Percentiles rank a stretch among this genome's conserved stretches.
phyloP scores from a whole-genome alignment of 2,113 vertebrate genomes.

The Scomber colias region DNA sequence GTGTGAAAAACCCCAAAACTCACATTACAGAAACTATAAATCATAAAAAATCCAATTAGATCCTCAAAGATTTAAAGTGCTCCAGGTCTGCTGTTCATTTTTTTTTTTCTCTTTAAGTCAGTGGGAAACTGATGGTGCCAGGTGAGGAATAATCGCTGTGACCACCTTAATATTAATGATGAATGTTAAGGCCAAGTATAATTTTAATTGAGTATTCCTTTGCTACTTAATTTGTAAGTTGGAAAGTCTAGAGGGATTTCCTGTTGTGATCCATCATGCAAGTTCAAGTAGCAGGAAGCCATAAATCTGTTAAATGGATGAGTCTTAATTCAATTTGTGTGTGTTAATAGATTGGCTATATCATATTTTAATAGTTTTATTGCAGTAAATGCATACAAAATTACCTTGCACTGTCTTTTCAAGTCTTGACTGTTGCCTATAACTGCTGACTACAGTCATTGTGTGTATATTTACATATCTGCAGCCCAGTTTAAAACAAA shows the following conservation, averaged over 20 bases:
- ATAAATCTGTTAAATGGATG: slow-evolving; percentile 43
- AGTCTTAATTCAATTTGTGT: slow-evolving; percentile 18
- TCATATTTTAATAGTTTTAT: slow-evolving; percentile 5
- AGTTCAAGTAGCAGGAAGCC: not conserved
- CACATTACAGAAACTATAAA: not conserved
- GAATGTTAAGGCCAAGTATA: slow-evolving; percentile 49
- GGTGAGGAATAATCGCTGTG: slow-evolving; percentile 7
- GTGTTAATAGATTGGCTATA: not conserved
- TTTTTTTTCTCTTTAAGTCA: not conserved
- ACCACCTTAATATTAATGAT: slow-evolving; percentile 18
- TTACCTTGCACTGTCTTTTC: slow-evolving; percentile 24
- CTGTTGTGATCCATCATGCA: slow-evolving; percentile 21
- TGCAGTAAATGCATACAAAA: slow-evolving; percentile 4
- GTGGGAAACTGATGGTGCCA: not conserved
- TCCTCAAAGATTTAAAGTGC: not conserved
- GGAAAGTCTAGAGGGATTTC: slow-evolving; percentile 2
- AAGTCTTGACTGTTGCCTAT: not conserved
- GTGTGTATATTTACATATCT: not conserved
- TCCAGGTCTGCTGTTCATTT: not conserved
- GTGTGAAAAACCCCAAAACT: too few relatives aligned
- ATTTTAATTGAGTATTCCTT: slow-evolving; percentile 32
- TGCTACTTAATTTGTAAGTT: slow-evolving; percentile 32
- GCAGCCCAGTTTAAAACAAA: not conserved
- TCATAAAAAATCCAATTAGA: not conserved
- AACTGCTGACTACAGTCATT: not conserved